A percentile compares a stretch with the other conserved stretches of the same genome.
Conservation (phyloP, 2,113 vertebrate genomes). For the Pandion haliaetus region DNA sequence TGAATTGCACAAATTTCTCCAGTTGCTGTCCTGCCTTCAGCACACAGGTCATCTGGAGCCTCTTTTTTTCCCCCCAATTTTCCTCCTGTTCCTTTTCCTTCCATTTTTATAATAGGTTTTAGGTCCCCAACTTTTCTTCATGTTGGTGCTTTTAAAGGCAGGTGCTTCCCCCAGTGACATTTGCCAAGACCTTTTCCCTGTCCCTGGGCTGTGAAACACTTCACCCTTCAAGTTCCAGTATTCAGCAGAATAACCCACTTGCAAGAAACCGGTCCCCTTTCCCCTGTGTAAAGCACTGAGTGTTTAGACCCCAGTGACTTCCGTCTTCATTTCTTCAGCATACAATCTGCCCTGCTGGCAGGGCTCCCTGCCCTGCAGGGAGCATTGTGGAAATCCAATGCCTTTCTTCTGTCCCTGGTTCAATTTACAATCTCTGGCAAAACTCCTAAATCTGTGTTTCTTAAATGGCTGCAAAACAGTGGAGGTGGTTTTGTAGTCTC, state of each 20-base stretch:
- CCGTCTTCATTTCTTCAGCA: neutral
- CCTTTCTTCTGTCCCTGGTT: neutral
- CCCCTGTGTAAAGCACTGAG: neutral
- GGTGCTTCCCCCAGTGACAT: neutral
- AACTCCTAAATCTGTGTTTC: neutral
- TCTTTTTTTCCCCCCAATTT: fast-evolving
- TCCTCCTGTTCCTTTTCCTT: neutral
- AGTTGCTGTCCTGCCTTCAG: neutral
- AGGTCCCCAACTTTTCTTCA: neutral
- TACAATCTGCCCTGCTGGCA: neutral
- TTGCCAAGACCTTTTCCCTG: neutral
- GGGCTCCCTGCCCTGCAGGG: too few relatives aligned
- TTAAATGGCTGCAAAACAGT: neutral
- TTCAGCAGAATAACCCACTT: neutral
- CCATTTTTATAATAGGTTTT: neutral
- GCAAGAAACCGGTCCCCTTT: neutral
- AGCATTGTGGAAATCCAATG: neutral
- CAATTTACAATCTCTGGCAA: neutral
- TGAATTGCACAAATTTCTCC: fast-evolving
- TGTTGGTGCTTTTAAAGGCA: neutral
- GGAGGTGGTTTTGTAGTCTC: neutral
- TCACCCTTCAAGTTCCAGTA: neutral
- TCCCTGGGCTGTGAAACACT: neutral
- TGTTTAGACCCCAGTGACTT: neutral
- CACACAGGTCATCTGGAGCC: neutral